Conservation (phyloP, 2,797 vertebrate genomes). For the Zalophus californianus region DNA sequence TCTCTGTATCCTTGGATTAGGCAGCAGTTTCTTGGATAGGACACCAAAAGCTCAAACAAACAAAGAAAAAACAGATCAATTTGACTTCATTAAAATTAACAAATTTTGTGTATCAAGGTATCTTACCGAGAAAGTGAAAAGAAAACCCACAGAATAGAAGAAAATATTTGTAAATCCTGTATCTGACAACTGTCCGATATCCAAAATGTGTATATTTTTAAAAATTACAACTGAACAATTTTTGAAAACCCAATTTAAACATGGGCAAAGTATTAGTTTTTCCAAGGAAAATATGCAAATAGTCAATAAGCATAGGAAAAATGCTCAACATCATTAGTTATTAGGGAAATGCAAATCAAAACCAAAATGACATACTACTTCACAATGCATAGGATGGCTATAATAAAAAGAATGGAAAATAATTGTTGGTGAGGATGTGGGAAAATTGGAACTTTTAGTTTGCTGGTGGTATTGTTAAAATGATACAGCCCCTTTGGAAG, state of each 20-base stretch:
- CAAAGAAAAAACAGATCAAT: neutral
- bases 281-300: slow-evolving; percentile 5
- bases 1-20: neutral
- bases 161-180: slow-evolving; percentile 12
- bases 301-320: neutral
- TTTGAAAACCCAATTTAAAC: neutral
- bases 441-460: neutral
- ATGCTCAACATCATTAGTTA: neutral
- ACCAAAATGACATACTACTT: neutral
- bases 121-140: neutral
- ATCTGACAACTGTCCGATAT: neutral
- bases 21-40: neutral
- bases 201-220: neutral
- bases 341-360: slow-evolving; percentile 7
- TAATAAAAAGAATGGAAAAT: neutral
- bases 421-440: neutral
- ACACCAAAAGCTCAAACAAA: neutral
- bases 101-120: neutral
- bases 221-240: neutral
- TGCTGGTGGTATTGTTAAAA: neutral
- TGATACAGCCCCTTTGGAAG: neutral
- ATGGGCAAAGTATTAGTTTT: neutral
- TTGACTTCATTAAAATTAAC: neutral
- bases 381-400: neutral
- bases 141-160: neutral